These are phyloP conservation scores for Holcopasites calliopsidis DNA, from an alignment of 1,140 invertebrate species.

Conservation along the genomic window DNA sequence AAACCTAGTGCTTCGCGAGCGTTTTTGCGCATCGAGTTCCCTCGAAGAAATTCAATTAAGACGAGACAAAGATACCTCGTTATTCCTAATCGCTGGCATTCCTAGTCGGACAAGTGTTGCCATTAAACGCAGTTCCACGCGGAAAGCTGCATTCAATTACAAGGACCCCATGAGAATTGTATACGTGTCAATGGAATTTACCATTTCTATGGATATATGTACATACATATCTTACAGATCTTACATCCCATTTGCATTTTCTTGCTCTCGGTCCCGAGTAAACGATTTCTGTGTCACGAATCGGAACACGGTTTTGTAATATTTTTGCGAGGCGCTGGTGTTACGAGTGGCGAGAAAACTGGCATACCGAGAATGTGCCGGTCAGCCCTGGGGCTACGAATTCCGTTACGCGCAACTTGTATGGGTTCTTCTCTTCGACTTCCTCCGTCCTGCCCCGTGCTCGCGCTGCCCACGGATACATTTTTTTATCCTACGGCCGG, in stretches of 20 bases:
- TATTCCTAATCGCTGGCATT: not conserved
- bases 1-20: not conserved
- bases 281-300: slow-evolving; percentile 35
- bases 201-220: not conserved
- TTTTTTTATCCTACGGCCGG: slow-evolving; percentile 41
- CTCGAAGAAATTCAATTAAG: not conserved
- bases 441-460: slow-evolving; percentile 21
- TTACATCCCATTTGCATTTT: too few relatives aligned
- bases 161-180: not conserved
- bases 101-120: not conserved
- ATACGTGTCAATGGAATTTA: not conserved
- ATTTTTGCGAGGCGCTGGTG: slow-evolving; percentile 47
- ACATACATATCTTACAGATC: too few relatives aligned
- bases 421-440: slow-evolving; percentile 52
- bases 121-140: not conserved
- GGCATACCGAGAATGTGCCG: slow-evolving; percentile 63
- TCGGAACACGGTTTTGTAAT: slow-evolving; percentile 43
- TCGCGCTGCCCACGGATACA: slow-evolving; percentile 40
- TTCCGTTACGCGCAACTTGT: slow-evolving; percentile 74
- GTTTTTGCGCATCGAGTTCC: not conserved
- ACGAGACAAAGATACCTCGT: not conserved
- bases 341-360: slow-evolving; percentile 37
- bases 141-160: not conserved
- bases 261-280: not conserved
- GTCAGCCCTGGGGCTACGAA: slow-evolving; percentile 69